Base-by-base conservation (phyloP, 2,888 invertebrate species). In the Rotaria magnacalcarata region DNA sequence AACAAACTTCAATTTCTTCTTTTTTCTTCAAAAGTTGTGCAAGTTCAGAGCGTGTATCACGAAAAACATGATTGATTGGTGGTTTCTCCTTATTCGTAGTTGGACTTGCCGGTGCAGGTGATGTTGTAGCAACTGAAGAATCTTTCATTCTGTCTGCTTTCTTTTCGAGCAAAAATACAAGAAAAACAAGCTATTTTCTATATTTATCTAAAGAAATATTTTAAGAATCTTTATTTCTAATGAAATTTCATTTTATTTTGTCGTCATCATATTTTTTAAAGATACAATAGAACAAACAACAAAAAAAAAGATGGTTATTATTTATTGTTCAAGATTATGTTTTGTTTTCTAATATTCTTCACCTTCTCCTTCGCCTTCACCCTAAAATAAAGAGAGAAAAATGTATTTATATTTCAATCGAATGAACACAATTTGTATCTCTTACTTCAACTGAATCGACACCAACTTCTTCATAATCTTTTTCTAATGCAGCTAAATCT, bases 401-500 rank as follows among this genome's bases (percentile, higher is more conserved):
- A 80, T 24, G 16, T 6, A 47, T 16, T 41, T 80, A 10, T 1
- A 41, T n/a, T 74, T 34, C 16, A 34, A 27, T 3, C 4, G 16
- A 52, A 11, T 50, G 50, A 52, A 52, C 16, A 16, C 16, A 52
- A 52, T 27, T 14, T 27, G 10, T 16, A 27, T 50, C 34, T 47
- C 80, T n/a, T 80, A 80, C 87, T 67, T 85, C 85, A 54, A 87
- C 85, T 84, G 85, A 85, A 67, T 87, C 87, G 34, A 87, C 85
- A 47, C 87, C 87, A 60, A 87, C 87, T 85, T 87, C 87, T 80
- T 87, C 87, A 80, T 86, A 87, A 80, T 86, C 86, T 85, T 86
- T 85, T 84, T 87, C 87, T 54, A 88, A 85, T 84, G 87, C 87
- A 24, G 87, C 88, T 84, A 88, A 87, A 85, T 88, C 87, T 47